Base-by-base conservation (phyloP, 2,113 vertebrate species). In the Passer domesticus region DNA sequence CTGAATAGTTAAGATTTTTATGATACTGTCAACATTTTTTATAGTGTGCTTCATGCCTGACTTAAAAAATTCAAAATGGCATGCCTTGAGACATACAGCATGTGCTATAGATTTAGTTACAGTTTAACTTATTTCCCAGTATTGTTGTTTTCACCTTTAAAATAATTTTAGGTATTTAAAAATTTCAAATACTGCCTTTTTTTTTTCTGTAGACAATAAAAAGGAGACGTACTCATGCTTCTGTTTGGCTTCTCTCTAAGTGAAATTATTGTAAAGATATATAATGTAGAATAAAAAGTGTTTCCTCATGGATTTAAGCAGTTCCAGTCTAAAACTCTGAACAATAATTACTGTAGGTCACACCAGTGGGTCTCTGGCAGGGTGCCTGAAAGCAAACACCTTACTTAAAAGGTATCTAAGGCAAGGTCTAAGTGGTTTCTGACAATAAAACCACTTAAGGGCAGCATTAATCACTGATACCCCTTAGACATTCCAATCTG, bases 381-480 rank as follows among this genome's bases (percentile, higher is more conserved):
- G 30, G 15, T 83, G 43, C 11, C 58, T 76, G 59, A 43, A 76
- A 79, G 60, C 13, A 69, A 75, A 92, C 21, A 86, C 35, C 39
- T 66, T 43, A n/a, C 30, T 82, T 55, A 44, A 37, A 85, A 91
- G 63, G 46, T 82, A 49, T 66, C 58, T 62, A 47, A 73, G 59
- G 50, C 55, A 77, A 87, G 27, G 33, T 69, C 63, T 70, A 77
- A 80, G 75, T 63, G 46, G 63, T 77, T 95, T 83, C 67, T 80
- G 70, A 93, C 59, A 69, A 83, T 43, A 44, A 91, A 96, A 77
- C 9, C 30, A 49, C 64, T 94, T 91, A 83, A 82, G 81, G 67
- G 55, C 75, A 77, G 44, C 75, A 92, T 94, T 96, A 95, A 95
- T 96, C 95, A 95, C 47, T 1, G 7, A 59, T 83, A 70, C 33